These are phyloP conservation scores for Hypselothyrea guttata DNA, from an alignment of 2,888 invertebrate genomes.

Conservation along the genomic window DNA sequence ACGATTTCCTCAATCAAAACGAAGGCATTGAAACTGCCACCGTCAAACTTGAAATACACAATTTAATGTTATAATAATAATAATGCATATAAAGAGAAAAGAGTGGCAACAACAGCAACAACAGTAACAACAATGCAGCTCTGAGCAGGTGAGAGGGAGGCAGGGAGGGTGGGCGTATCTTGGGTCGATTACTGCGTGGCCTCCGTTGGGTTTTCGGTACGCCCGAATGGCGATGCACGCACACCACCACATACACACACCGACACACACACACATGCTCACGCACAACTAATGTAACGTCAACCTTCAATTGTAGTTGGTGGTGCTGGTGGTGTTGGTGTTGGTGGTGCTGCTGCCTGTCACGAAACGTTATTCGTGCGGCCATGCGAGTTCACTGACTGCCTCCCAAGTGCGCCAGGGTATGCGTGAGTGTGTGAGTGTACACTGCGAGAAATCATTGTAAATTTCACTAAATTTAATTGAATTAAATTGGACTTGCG, in stretches of 20 bases:
- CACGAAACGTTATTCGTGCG: constrained; percentile 79
- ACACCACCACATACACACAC: constrained; percentile 43
- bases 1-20: constrained; percentile 76
- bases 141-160: background rate
- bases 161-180: constrained; percentile 26
- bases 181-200: constrained; percentile 72
- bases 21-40: constrained; percentile 63
- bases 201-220: constrained; percentile 72
- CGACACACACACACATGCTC: constrained; percentile 36
- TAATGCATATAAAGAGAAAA: constrained; percentile 53
- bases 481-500: no score
- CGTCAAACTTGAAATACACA: constrained; percentile 47
- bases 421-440: constrained; percentile 16
- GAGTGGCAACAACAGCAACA: constrained; percentile 21
- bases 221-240: constrained; percentile 77
- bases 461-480: no score
- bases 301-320: constrained; percentile 74
- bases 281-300: constrained; percentile 64
- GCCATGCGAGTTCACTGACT: constrained; percentile 79
- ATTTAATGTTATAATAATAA: constrained; percentile 58
- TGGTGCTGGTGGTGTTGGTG: constrained; percentile 28
- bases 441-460: no score
- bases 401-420: constrained; percentile 58
- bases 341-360: constrained; percentile 56
- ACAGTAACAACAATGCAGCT: constrained; percentile 1